Base-by-base conservation (phyloP, 2,888 invertebrate genomes). In the Andrena bicolor region DNA sequence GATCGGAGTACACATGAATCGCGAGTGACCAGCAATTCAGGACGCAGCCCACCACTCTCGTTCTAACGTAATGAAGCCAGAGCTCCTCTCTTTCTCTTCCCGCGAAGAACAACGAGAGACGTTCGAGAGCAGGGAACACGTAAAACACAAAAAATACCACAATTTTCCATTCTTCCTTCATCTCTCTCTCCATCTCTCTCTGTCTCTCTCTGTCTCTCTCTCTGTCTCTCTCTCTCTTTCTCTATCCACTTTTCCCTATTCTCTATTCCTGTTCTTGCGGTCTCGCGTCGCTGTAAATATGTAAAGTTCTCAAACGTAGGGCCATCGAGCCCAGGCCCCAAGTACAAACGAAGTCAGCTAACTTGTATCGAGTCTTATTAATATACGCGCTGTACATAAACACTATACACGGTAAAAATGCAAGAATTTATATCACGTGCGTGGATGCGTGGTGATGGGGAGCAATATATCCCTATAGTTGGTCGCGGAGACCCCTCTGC, bases 1-100 rank as follows among this genome's bases (percentile, higher is more conserved):
- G 98, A 95, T 97, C 97, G 93, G 98, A 98, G 95, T 98, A 98
- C 95, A 97, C 98, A 97, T 98, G 98, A 98, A 97, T 97, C 96
- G 95, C 94, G 94, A 92, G 94, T 91, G 92, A 94, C 86, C 92
- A 87, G 82, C 88, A 91, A 88, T 87, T 89, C 90, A 90, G 91
- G 91, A 93, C 91, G 90, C 91, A 93, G 90, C 92, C 92, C 92
- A 92, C 92, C 93, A 87, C 82, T 85, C 82, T 83, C 80, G 85
- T 89, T 91, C 90, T 90, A 92, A 89, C 74, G 76, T 80, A 82
- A 87, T 66, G 69, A 53, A 63, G 48, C 32, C 75, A 60, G 41
- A 65, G 69, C 76, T 76, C 82, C 76, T 64, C 82, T 60, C 76
- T 76, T 69, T 80, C 69, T 69, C 82, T 58, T 69, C 51, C 51